Evolutionary conservation across 2,797 vertebrate species (phyloP).

Genomic region (Sebastes baramenuke): DNA sequence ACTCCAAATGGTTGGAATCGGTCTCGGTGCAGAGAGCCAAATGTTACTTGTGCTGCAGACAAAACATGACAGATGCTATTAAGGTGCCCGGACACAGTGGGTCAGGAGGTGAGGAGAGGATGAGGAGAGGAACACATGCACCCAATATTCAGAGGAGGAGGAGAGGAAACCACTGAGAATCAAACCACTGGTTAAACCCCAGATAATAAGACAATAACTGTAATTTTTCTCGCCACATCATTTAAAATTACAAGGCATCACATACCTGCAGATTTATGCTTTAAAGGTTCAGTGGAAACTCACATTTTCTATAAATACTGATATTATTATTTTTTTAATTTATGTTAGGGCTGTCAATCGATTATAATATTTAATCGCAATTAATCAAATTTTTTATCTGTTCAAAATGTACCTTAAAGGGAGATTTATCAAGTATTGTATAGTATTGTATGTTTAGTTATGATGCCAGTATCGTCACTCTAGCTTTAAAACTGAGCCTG

Average conservation of each 20-base stretch:
- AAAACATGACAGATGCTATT: conserved; percentile 71
- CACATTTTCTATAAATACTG: not conserved
- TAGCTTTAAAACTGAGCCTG: too few species aligned
- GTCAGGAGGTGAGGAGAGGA: conserved; percentile 57
- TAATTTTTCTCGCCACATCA: not conserved
- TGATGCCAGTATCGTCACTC: too few species aligned
- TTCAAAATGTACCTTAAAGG: too few species aligned
- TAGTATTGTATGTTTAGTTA: too few species aligned
- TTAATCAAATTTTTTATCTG: too few species aligned
- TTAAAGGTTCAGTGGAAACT: not conserved
- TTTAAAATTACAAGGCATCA: not conserved
- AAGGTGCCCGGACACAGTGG: conserved; percentile 48
- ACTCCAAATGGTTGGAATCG: conserved; percentile 59
- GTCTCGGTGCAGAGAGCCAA: conserved; percentile 54
- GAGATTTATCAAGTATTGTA: too few species aligned
- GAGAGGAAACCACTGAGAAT: not conserved
- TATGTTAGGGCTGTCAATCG: too few species aligned
- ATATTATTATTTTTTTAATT: too few species aligned
- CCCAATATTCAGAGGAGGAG: not conserved
- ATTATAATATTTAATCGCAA: too few species aligned
- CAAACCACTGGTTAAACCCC: not conserved
- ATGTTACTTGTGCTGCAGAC: conserved; percentile 56
- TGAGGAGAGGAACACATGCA: conserved; percentile 45
- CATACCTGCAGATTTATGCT: not conserved
- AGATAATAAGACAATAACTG: not conserved